Evolutionary conservation across 1,140 invertebrate genomes (phyloP).

Genomic region (Bursaphelenchus mucronatus): DNA sequence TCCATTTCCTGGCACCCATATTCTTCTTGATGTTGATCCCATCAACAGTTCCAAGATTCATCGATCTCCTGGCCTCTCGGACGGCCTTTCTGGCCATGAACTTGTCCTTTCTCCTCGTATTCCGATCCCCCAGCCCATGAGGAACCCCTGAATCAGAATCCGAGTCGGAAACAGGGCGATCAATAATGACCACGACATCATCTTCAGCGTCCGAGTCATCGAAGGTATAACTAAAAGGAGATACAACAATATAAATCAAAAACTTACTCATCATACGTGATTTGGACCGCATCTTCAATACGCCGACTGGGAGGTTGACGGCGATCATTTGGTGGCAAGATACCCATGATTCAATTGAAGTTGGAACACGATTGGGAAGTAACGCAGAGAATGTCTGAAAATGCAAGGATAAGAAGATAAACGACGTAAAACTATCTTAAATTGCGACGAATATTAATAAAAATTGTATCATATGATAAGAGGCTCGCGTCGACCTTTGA

Average conservation of each 20-base stretch:
- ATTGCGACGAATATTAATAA: too few species aligned
- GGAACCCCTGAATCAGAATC: not conserved
- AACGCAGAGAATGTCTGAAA: too few species aligned
- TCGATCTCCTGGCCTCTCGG: conserved; percentile 12
- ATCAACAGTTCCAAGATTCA: conserved; percentile 27
- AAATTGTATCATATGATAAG: too few species aligned
- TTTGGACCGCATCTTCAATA: conserved; percentile 22
- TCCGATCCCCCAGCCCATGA: not conserved
- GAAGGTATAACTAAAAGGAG: conserved; percentile 29
- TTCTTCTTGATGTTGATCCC: conserved; percentile 49
- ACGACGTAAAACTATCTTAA: too few species aligned
- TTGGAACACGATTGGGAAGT: too few species aligned
- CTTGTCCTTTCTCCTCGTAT: conserved; percentile 4
- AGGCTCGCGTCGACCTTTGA: too few species aligned
- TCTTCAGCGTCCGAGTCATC: conserved; percentile 30
- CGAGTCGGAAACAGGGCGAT: conserved; percentile 1
- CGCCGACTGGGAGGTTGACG: conserved; percentile 9
- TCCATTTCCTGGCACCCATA: conserved; percentile 54
- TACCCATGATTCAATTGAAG: conserved; percentile 16
- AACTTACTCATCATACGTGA: conserved; percentile 33
- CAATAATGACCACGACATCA: conserved; percentile 7
- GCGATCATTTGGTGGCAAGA: conserved; percentile 19
- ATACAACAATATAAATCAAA: conserved; percentile 9
- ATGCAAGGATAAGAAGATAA: too few species aligned
- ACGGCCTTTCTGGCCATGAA: conserved; percentile 14